These are phyloP conservation scores for Drosophila sturtevanti DNA, from an alignment of 1,140 invertebrate genomes.

Conservation along the genomic window DNA sequence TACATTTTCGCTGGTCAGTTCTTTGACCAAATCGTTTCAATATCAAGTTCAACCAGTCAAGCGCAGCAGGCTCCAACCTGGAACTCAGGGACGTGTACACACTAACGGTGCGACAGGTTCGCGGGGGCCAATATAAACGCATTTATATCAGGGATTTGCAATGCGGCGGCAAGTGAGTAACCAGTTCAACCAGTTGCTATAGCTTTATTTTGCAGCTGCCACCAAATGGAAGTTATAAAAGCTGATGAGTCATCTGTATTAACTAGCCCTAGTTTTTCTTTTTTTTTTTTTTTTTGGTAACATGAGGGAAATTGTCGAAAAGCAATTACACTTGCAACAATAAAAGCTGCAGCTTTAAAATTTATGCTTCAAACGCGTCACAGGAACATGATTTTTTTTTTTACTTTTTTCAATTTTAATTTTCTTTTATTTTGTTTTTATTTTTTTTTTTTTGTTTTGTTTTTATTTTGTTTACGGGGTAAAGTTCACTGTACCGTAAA, in stretches of 20 bases:
- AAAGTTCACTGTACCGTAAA: constrained; percentile 79
- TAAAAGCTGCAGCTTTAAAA: constrained; percentile 70
- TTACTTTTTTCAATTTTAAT: neutral
- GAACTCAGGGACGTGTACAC: constrained; percentile 35
- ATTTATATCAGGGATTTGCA: constrained; percentile 63
- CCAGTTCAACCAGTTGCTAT: constrained; percentile 72
- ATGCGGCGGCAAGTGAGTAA: constrained; percentile 55
- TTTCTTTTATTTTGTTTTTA: neutral
- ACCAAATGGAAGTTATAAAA: constrained; percentile 34
- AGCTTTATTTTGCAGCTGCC: constrained; percentile 63
- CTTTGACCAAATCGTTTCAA: constrained; percentile 60
- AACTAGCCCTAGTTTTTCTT: constrained; percentile 32
- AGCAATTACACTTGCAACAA: constrained; percentile 77
- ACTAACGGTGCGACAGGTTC: constrained; percentile 70
- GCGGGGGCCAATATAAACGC: constrained; percentile 50
- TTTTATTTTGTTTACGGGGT: constrained; percentile 14
- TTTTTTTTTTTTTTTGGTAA: neutral
- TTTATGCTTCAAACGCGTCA: constrained; percentile 73
- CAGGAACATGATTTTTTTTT: constrained; percentile 65
- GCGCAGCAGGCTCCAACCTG: constrained; percentile 30
- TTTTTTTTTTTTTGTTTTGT: neutral
- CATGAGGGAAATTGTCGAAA: constrained; percentile 45
- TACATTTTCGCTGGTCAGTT: constrained; percentile 50
- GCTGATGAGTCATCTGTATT: constrained; percentile 58
- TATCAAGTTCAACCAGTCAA: constrained; percentile 78